phyloP scores from a whole-genome alignment of 1,140 invertebrate genomes.

The Cotesia glomerata region DNA sequence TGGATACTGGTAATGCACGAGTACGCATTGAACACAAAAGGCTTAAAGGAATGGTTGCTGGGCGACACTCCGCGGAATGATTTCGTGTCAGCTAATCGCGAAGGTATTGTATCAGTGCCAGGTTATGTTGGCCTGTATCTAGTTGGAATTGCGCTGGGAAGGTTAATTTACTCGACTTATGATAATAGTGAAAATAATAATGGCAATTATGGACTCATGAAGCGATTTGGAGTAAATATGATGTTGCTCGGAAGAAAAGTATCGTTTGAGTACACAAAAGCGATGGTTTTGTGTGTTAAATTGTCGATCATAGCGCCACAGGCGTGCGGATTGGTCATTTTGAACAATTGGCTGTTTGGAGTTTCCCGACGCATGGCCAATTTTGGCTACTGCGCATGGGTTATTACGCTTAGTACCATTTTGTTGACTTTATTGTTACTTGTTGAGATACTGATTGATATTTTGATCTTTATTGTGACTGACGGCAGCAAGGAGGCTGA shows the following conservation, averaged over 20 bases:
- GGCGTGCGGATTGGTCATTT: slow-evolving; percentile 61
- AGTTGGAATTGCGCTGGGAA: slow-evolving; percentile 73
- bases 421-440: slow-evolving; percentile 65
- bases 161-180: slow-evolving; percentile 63
- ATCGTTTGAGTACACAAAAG: slow-evolving; percentile 42
- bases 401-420: slow-evolving; percentile 68
- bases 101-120: slow-evolving; percentile 83
- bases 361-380: slow-evolving; percentile 79
- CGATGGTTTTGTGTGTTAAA: slow-evolving; percentile 51
- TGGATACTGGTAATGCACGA: slow-evolving; percentile 74
- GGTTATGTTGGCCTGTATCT: slow-evolving; percentile 88
- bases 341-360: slow-evolving; percentile 61
- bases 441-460: slow-evolving; percentile 63
- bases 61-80: slow-evolving; percentile 64
- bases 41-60: slow-evolving; percentile 77
- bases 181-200: slow-evolving; percentile 43
- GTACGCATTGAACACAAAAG: slow-evolving; percentile 65
- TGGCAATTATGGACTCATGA: slow-evolving; percentile 30
- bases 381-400: slow-evolving; percentile 77
- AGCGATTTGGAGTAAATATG: slow-evolving; percentile 31
- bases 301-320: slow-evolving; percentile 56
- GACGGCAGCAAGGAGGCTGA: slow-evolving; percentile 8
- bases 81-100: slow-evolving; percentile 84
- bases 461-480: slow-evolving; percentile 30
- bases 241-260: slow-evolving; percentile 39